Percentiles rank a stretch among this genome's conserved stretches.
Conservation (phyloP, 2,113 vertebrate genomes). For the Passer domesticus region DNA sequence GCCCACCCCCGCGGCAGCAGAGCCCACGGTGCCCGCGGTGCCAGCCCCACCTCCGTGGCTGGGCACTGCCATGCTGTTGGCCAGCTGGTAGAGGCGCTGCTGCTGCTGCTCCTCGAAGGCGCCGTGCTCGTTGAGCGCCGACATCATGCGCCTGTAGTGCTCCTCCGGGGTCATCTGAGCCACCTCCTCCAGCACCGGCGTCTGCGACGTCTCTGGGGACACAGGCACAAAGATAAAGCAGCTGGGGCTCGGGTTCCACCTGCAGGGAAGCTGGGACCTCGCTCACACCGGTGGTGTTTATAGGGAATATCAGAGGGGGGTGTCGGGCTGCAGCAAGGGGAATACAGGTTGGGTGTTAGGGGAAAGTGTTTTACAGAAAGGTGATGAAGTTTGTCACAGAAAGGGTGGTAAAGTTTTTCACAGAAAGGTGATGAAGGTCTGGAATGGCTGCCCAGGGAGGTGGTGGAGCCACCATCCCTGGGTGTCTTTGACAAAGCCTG, state of each 20-base stretch:
- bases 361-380: too few relatives aligned
- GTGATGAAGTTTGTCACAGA: too few relatives aligned
- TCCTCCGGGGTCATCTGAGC: constrained; percentile 94
- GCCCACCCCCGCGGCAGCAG: fast-evolving
- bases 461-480: too few relatives aligned
- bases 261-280: too few relatives aligned
- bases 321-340: too few relatives aligned
- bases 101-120: constrained; percentile 92
- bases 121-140: constrained; percentile 87
- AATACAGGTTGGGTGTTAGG: too few relatives aligned
- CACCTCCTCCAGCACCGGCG: constrained; percentile 82
- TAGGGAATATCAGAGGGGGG: too few relatives aligned
- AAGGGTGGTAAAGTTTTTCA: too few relatives aligned
- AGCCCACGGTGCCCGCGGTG: background rate
- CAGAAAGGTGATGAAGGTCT: too few relatives aligned
- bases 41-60: constrained; percentile 80
- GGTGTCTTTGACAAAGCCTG: too few relatives aligned
- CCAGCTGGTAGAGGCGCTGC: constrained; percentile 91
- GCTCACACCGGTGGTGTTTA: background rate
- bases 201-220: constrained; percentile 84
- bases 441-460: too few relatives aligned
- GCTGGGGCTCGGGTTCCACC: too few relatives aligned
- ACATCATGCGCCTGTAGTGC: constrained; percentile 93
- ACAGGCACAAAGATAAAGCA: background rate
- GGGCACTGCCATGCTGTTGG: constrained; percentile 90